Evolutionary conservation across 2,797 vertebrate species (phyloP).

Genomic region (Antrozous pallidus): DNA sequence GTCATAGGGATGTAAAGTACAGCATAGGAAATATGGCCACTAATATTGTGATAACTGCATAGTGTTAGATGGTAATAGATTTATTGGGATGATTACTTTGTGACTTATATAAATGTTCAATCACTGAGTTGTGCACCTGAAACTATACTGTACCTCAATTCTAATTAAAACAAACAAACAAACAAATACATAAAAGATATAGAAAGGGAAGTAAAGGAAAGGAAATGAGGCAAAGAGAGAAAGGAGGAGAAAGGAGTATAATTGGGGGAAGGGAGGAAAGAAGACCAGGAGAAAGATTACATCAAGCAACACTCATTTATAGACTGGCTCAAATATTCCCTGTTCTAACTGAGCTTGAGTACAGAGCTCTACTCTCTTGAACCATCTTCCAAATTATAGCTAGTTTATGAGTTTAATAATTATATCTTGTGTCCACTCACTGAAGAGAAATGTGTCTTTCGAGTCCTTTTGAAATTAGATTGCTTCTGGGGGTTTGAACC

Average conservation of each 20-base stretch:
- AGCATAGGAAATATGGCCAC: too few species aligned
- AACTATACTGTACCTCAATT: too few species aligned
- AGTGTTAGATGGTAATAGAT: too few species aligned
- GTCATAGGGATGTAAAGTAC: too few species aligned
- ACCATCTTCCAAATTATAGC: conserved; percentile 16
- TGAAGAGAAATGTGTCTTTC: conserved; percentile 61
- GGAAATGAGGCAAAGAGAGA: background rate
- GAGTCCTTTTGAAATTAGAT: conserved; percentile 49
- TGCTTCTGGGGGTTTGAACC: conserved; percentile 21
- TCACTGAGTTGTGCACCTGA: too few species aligned
- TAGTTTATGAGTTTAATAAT: conserved; percentile 65
- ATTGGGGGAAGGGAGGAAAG: background rate
- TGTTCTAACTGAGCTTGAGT: background rate
- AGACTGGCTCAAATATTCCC: accelerated
- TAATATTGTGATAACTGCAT: too few species aligned
- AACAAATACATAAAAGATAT: background rate
- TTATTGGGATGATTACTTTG: too few species aligned
- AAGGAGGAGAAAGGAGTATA: background rate
- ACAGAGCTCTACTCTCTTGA: background rate
- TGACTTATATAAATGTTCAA: too few species aligned
- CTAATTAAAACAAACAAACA: too few species aligned
- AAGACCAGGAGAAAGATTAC: background rate
- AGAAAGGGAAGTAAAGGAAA: background rate
- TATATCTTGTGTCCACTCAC: conserved; percentile 67
- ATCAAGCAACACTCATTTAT: background rate